Percentiles rank a stretch among this genome's conserved stretches.
phyloP scores from a whole-genome alignment of 2,888 invertebrate species.

The Rhabditophanes sp. region DNA sequence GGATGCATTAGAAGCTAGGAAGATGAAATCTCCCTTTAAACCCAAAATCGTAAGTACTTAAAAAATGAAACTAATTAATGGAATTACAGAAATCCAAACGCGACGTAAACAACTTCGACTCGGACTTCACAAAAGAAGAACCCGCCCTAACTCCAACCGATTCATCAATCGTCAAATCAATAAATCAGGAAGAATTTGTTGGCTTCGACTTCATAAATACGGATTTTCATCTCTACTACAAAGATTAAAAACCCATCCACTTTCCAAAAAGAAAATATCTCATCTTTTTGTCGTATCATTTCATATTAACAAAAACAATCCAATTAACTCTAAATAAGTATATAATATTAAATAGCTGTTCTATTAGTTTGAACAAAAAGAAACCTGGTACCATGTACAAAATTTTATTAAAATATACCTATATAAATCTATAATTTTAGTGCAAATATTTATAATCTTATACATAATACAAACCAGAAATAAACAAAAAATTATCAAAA shows the following conservation, averaged over 20 bases:
- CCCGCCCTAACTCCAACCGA: slow-evolving; percentile 86
- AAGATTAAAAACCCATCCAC: not conserved
- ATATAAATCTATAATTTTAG: too few relatives aligned
- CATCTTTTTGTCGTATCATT: slow-evolving; percentile 1
- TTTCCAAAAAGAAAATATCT: not conserved
- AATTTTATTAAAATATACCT: too few relatives aligned
- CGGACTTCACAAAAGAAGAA: slow-evolving; percentile 96
- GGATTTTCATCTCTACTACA: slow-evolving; percentile 52
- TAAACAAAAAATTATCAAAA: too few relatives aligned
- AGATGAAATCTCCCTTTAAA: slow-evolving; percentile 86
- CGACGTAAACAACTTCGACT: slow-evolving; percentile 94
- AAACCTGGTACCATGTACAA: too few relatives aligned
- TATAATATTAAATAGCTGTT: too few relatives aligned
- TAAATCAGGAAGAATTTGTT: slow-evolving; percentile 93
- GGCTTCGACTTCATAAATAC: slow-evolving; percentile 91
- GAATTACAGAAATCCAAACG: slow-evolving; percentile 76
- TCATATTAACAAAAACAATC: too few relatives aligned
- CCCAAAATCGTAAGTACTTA: slow-evolving; percentile 73
- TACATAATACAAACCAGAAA: too few relatives aligned
- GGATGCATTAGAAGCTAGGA: slow-evolving; percentile 73
- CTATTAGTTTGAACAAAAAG: too few relatives aligned
- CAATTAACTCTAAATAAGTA: too few relatives aligned
- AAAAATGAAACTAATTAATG: too few relatives aligned
- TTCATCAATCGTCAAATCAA: slow-evolving; percentile 62
- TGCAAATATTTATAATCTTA: too few relatives aligned